Evolutionary conservation across 2,113 vertebrate species (phyloP).

Genomic region (Nanorana parkeri): DNA sequence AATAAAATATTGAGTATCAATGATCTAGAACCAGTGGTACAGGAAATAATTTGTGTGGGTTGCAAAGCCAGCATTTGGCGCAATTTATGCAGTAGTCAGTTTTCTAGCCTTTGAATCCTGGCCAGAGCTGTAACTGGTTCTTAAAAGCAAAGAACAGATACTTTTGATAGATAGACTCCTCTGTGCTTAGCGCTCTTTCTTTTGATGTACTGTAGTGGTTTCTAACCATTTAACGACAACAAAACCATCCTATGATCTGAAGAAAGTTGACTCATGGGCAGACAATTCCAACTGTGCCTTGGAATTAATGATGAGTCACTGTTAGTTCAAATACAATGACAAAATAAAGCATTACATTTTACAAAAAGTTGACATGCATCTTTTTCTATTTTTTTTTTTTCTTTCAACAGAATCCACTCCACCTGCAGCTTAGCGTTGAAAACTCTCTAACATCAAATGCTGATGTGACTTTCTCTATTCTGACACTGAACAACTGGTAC

Average conservation of each 20-base stretch:
- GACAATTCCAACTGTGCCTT: slow-evolving; percentile 2
- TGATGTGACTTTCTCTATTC: slow-evolving; percentile 86
- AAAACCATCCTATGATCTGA: slow-evolving; percentile 12
- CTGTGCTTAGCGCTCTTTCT: slow-evolving; percentile 1
- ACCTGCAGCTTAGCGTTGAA: slow-evolving; percentile 93
- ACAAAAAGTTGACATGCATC: slow-evolving; percentile 25
- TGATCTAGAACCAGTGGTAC: background rate
- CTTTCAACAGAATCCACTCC: slow-evolving; percentile 87
- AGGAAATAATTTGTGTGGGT: background rate
- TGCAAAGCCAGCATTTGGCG: background rate
- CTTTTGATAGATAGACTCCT: slow-evolving; percentile 42
- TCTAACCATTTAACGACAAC: slow-evolving; percentile 41
- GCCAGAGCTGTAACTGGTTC: slow-evolving; percentile 16
- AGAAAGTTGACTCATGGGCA: slow-evolving; percentile 26
- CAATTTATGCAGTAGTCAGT: slow-evolving; percentile 12
- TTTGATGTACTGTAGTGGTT: slow-evolving; percentile 25
- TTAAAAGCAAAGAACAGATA: slow-evolving; percentile 15
- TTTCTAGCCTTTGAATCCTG: slow-evolving; percentile 31
- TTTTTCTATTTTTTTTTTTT: slow-evolving; percentile 65
- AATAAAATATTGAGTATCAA: background rate
- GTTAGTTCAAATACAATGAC: slow-evolving; percentile 1
- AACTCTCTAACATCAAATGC: slow-evolving; percentile 81
- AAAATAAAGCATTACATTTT: background rate
- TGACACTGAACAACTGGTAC: slow-evolving; percentile 95
- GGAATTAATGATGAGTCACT: background rate